These are phyloP conservation scores for Loripinus fragilis DNA, from an alignment of 2,888 invertebrate species.

Conservation along the genomic window DNA sequence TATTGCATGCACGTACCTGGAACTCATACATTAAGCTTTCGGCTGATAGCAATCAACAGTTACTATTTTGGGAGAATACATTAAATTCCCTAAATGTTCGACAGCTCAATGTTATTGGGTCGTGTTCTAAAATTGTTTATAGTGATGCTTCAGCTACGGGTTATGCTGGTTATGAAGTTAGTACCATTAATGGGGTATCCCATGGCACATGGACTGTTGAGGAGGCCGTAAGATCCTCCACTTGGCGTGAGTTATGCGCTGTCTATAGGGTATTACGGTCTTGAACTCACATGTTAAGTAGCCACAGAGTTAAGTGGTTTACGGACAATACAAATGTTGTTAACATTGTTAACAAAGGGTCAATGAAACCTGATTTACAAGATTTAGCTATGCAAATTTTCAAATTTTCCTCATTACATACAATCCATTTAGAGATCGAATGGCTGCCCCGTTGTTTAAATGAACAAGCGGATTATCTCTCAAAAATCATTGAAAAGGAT, in stretches of 20 bases:
- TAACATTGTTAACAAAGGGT: conserved; percentile 27
- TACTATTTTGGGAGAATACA: too few species aligned
- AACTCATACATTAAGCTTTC: conserved; percentile 4
- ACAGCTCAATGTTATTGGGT: too few species aligned
- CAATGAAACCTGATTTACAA: conserved; percentile 38
- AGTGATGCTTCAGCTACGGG: too few species aligned
- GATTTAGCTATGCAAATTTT: too few species aligned
- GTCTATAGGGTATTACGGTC: conserved; percentile 30
- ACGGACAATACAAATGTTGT: conserved; percentile 28
- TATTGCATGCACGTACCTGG: background rate
- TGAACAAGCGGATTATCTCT: conserved; percentile 21
- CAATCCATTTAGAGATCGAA: too few species aligned
- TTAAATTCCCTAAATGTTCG: too few species aligned
- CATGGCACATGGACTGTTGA: conserved; percentile 35
- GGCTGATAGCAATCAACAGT: background rate
- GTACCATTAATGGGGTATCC: conserved; percentile 19
- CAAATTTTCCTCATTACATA: too few species aligned
- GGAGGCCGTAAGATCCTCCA: too few species aligned
- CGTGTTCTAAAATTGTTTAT: conserved; percentile 19
- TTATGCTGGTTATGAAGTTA: too few species aligned
- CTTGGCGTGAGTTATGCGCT: too few species aligned
- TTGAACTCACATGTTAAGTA: too few species aligned
- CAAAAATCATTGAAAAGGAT: conserved; percentile 31
- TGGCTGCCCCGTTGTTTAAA: conserved; percentile 19
- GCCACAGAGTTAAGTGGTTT: too few species aligned